These are phyloP conservation scores for Coturnix japonica DNA, from an alignment of 2,113 vertebrate genomes.

Conservation along the genomic window DNA sequence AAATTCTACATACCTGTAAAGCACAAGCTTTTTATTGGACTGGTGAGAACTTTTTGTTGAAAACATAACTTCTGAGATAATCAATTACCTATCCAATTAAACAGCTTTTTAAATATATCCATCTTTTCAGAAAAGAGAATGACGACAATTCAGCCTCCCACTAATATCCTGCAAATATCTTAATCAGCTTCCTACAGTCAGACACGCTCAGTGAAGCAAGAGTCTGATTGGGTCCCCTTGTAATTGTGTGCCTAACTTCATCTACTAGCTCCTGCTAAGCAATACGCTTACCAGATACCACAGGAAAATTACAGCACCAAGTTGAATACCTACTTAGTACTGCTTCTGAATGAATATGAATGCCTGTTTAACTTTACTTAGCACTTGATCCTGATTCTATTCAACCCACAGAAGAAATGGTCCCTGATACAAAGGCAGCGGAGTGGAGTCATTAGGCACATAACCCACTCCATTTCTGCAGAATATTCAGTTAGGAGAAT, in stretches of 20 bases:
- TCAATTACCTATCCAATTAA: constrained; percentile 73
- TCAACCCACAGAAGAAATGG: constrained; percentile 52
- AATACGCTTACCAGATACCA: constrained; percentile 67
- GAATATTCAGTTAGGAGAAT: constrained; percentile 26
- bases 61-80: constrained; percentile 72
- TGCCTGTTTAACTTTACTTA: constrained; percentile 65
- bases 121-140: constrained; percentile 29
- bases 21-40: constrained; percentile 66
- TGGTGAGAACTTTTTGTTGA: constrained; percentile 55
- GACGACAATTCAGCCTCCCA: constrained; percentile 28
- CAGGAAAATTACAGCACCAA: constrained; percentile 41
- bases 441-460: neutral
- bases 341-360: constrained; percentile 54
- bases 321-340: constrained; percentile 54
- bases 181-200: constrained; percentile 59
- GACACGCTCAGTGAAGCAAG: constrained; percentile 32
- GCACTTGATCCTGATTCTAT: constrained; percentile 57
- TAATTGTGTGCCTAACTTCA: constrained; percentile 61
- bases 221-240: constrained; percentile 44
- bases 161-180: constrained; percentile 65
- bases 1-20: constrained; percentile 55
- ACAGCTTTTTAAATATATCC: constrained; percentile 39
- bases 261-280: constrained; percentile 63
- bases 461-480: constrained; percentile 32
- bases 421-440: constrained; percentile 38